Evolutionary conservation across 1,140 invertebrate species (phyloP).

Genomic region (Drosophila punjabiensis): DNA sequence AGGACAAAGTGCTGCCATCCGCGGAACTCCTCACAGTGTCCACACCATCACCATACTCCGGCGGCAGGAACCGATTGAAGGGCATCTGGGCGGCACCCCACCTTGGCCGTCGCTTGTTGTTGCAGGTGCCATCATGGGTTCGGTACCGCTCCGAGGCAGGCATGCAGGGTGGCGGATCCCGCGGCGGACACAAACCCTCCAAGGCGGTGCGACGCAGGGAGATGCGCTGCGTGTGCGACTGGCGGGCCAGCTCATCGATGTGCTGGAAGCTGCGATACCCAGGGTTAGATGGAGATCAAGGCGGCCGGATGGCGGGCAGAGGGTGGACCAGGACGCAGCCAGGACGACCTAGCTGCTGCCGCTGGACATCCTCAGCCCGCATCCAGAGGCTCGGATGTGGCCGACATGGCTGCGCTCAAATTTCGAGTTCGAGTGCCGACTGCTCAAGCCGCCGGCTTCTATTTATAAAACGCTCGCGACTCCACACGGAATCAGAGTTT

Average conservation of each 20-base stretch:
- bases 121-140: conserved; percentile 94
- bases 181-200: conserved; percentile 78
- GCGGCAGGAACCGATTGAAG: conserved; percentile 92
- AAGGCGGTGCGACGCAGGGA: conserved; percentile 78
- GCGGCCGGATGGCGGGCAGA: not conserved
- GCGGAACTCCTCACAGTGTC: conserved; percentile 87
- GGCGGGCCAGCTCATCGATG: conserved; percentile 78
- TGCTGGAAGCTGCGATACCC: conserved; percentile 68
- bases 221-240: conserved; percentile 77
- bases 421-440: conserved; percentile 63
- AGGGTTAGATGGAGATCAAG: conserved; percentile 12
- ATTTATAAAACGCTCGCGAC: conserved; percentile 71
- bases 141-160: conserved; percentile 88
- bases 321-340: conserved; percentile 4
- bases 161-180: conserved; percentile 80
- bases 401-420: conserved; percentile 67
- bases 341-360: conserved; percentile 10
- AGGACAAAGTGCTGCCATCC: conserved; percentile 88
- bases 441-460: conserved; percentile 53
- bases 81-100: conserved; percentile 94
- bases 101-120: conserved; percentile 90
- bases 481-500: conserved; percentile 27
- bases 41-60: conserved; percentile 93
- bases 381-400: conserved; percentile 12
- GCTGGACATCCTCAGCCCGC: conserved; percentile 29